Base-by-base conservation (phyloP, 1,140 invertebrate genomes). In the Heliconius melpomene region DNA sequence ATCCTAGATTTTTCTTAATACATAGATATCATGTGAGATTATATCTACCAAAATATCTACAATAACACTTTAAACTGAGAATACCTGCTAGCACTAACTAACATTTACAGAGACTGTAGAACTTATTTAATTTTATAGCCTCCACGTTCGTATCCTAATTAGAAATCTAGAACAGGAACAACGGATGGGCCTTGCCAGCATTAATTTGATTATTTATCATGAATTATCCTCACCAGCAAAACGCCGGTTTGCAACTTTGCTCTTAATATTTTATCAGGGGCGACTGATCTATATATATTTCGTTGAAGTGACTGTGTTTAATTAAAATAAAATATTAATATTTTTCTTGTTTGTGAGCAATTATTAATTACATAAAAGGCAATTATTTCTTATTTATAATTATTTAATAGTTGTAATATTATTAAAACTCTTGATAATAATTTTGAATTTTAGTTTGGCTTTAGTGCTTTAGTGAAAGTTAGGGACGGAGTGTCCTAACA, bases 81-180 rank as follows among this genome's bases (percentile, higher is more conserved):
- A 40, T 23, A 72, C 71, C 71, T 72, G 36, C 71, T 36, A 18
- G 29, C n/a, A 38, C 16, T 72, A 72, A 72, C 71, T 72, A 38
- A 72, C 71, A 72, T 72, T 72, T 38, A 72, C 36, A 38, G 71
- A 72, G 32, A 40, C 7, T 77, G 70, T 20, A 72, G 46, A 70
- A 72, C 70, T 77, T 72, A 50, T 77, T 72, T 77, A 20, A 77
- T 72, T 77, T 77, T 71, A 72, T 77, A 52, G 66, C 23, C 46
- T 36, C 70, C 60, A 20, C 70, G 36, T 72, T 72, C 70, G 40
- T 81, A 85, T 85, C 83, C 79, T 85, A 85, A 85, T 85, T 85
- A 83, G 78, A 85, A 85, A 85, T 85, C 83, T 85, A 75, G 79
- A 83, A 83, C 80, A 78, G 74, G 73, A 78, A 74, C 74, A 54